These are phyloP conservation scores for Petaurus breviceps DNA, from an alignment of 2,113 vertebrate species.

Conservation along the genomic window DNA sequence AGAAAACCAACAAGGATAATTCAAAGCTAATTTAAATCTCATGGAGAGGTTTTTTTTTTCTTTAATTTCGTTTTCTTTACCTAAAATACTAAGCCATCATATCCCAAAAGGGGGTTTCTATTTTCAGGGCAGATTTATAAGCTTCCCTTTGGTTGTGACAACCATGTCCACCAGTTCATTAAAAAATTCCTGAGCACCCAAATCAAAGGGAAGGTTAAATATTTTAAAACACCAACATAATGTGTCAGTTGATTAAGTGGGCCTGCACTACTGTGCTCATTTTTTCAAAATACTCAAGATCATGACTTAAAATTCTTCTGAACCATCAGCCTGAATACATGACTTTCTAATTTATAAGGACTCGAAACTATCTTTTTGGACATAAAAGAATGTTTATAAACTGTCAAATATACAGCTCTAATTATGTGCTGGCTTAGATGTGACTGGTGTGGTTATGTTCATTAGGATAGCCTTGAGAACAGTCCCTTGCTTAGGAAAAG, in stretches of 20 bases:
- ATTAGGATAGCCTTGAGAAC: conserved; percentile 13
- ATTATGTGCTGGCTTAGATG: not conserved
- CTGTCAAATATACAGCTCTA: not conserved
- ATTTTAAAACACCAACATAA: conserved; percentile 25
- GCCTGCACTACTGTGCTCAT: not conserved
- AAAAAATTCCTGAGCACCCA: conserved; percentile 53
- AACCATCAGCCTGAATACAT: not conserved
- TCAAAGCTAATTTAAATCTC: conserved; percentile 41
- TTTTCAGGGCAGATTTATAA: not conserved
- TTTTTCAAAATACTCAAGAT: not conserved
- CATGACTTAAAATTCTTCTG: not conserved
- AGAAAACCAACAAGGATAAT: not conserved
- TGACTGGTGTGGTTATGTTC: not conserved
- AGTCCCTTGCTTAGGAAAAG: not conserved
- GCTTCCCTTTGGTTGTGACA: not conserved
- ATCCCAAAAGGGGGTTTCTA: conserved; percentile 44
- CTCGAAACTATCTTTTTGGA: not conserved
- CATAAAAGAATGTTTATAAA: not conserved
- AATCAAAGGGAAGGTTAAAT: not conserved
- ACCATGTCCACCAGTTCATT: not conserved
- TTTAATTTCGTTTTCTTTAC: conserved; percentile 50
- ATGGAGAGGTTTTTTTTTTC: conserved; percentile 24
- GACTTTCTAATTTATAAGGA: not conserved
- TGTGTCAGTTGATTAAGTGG: conserved; percentile 6
- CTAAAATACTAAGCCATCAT: conserved; percentile 67